Conservation (phyloP, 2,113 vertebrate genomes). For the Nothoprocta perdicaria region DNA sequence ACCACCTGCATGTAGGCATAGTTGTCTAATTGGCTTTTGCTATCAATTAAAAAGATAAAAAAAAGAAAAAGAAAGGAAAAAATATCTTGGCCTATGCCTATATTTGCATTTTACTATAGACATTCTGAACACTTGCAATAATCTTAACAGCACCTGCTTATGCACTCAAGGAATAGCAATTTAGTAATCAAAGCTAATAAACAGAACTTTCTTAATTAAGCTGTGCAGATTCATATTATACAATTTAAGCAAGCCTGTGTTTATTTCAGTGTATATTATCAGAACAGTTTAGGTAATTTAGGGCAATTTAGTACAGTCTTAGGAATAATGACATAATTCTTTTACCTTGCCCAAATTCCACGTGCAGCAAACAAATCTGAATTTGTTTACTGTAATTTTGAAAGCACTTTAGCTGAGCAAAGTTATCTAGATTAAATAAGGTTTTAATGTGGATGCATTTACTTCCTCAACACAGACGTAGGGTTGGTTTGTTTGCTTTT, state of each 20-base stretch:
- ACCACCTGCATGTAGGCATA: neutral
- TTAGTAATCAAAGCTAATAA: conserved; percentile 39
- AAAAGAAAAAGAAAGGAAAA: neutral
- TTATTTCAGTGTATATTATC: conserved; percentile 9
- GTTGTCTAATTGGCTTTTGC: neutral
- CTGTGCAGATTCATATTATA: neutral
- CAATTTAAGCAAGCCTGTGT: neutral
- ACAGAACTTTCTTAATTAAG: conserved; percentile 30
- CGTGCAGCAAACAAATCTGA: neutral
- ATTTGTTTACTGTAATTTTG: neutral
- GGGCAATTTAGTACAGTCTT: neutral
- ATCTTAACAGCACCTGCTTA: conserved; percentile 18
- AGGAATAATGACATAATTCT: neutral
- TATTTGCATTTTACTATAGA: conserved; percentile 34
- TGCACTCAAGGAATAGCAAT: conserved; percentile 8
- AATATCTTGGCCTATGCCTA: neutral
- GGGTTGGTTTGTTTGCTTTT: neutral
- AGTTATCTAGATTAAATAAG: neutral
- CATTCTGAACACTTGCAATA: neutral
- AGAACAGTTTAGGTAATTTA: neutral
- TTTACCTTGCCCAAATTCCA: neutral
- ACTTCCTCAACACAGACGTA: neutral
- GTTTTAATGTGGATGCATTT: neutral
- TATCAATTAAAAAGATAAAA: neutral
- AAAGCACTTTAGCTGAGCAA: neutral